Evolutionary conservation across 1,140 invertebrate genomes (phyloP).

Genomic region (Hycleus phaleratus): DNA sequence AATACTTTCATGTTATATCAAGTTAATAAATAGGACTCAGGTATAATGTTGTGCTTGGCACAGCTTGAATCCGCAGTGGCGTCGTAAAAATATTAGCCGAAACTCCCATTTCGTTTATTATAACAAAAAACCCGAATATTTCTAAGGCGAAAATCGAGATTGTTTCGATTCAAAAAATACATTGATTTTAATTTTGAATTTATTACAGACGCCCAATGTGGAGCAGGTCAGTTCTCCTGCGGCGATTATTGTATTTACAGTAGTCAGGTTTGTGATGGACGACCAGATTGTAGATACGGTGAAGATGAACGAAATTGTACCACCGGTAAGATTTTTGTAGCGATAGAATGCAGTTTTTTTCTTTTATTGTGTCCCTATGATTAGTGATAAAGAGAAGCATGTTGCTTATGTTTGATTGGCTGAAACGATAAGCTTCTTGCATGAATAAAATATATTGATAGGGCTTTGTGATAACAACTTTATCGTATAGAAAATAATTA

Average conservation of each 20-base stretch:
- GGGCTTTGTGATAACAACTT: too few relatives aligned
- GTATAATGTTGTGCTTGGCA: constrained; percentile 11
- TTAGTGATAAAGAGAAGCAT: too few relatives aligned
- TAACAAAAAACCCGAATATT: neutral
- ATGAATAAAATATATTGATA: too few relatives aligned
- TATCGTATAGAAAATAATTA: too few relatives aligned
- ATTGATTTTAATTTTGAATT: neutral
- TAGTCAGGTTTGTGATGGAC: constrained; percentile 24
- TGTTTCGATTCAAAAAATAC: too few relatives aligned
- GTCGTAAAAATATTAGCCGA: neutral
- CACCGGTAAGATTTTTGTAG: constrained; percentile 15
- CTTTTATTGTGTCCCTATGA: too few relatives aligned
- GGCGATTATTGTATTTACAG: constrained; percentile 28
- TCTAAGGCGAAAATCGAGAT: too few relatives aligned
- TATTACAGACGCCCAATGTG: constrained; percentile 33
- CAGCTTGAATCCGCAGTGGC: constrained; percentile 3
- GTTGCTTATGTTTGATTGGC: too few relatives aligned
- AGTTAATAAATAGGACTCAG: constrained; percentile 8
- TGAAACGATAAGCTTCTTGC: too few relatives aligned
- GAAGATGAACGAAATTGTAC: constrained; percentile 26
- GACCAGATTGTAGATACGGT: constrained; percentile 25
- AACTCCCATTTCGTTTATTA: constrained; percentile 1
- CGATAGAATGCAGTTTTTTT: too few relatives aligned
- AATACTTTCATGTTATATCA: constrained; percentile 14
- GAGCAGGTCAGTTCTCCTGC: constrained; percentile 42